phyloP scores from a whole-genome alignment of 30 jellyfish, hydroid and myxozoan genomes.

The Cassiopea andromeda region DNA sequence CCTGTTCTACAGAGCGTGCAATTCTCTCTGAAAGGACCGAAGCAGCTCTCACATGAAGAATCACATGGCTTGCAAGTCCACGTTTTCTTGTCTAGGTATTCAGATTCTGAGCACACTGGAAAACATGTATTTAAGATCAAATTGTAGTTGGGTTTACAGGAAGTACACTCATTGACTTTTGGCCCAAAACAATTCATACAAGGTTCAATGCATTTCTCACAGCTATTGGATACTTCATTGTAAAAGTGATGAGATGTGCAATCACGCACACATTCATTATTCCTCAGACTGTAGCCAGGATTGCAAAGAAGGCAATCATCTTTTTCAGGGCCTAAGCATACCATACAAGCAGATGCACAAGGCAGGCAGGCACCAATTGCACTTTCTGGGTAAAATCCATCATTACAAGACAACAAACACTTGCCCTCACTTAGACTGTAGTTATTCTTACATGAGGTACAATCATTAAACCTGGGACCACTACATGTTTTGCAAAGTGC shows the following conservation, averaged over 20 bases:
- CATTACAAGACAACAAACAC: slow-evolving; percentile 63
- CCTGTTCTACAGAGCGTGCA: slow-evolving; percentile 85
- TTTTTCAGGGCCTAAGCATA: slow-evolving; percentile 72
- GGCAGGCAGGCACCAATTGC: slow-evolving; percentile 41
- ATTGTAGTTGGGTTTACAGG: slow-evolving; percentile 63
- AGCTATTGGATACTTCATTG: slow-evolving; percentile 50
- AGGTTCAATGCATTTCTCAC: slow-evolving; percentile 66
- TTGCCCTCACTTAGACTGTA: slow-evolving; percentile 47
- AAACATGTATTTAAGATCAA: slow-evolving; percentile 49
- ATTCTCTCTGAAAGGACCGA: slow-evolving; percentile 74
- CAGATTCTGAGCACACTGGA: slow-evolving; percentile 57
- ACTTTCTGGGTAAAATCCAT: slow-evolving; percentile 51
- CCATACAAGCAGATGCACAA: slow-evolving; percentile 71
- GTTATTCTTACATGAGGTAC: slow-evolving; percentile 69
- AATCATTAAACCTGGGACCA: slow-evolving; percentile 43
- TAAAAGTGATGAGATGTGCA: slow-evolving; percentile 42
- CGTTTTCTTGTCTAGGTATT: slow-evolving; percentile 42
- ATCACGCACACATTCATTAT: slow-evolving; percentile 42
- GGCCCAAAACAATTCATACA: slow-evolving; percentile 85
- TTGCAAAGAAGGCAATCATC: slow-evolving; percentile 73
- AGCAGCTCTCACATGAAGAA: slow-evolving; percentile 86
- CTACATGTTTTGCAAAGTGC: slow-evolving; percentile 68
- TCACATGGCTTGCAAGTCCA: slow-evolving; percentile 80
- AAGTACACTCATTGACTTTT: slow-evolving; percentile 65
- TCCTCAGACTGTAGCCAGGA: slow-evolving; percentile 20